Base-by-base conservation (phyloP, 2,888 invertebrate genomes). In the Opisthograptis luteolata region DNA sequence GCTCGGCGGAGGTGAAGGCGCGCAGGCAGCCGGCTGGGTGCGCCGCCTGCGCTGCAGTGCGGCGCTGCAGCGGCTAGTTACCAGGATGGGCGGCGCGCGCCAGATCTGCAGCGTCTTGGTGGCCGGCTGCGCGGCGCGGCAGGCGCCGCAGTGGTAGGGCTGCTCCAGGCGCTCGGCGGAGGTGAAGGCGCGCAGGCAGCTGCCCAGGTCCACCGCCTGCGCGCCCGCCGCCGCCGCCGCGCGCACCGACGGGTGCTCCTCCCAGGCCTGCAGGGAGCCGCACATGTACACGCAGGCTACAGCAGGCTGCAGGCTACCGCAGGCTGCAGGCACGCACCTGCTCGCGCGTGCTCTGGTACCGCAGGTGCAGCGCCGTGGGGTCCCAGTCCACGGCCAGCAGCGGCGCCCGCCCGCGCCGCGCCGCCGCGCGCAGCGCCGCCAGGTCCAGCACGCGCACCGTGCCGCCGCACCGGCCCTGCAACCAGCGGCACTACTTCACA, bases 21-120 rank as follows among this genome's bases (percentile, higher is more conserved):
- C 94, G 94, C 68, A 98, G 91, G 77, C 98, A 98, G 66, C 95
- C 93, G 76, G 94, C 94, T 61, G 98, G 89, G 83, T 96, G 95
- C 47, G 97, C 95, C 1, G 97, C 96, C 60, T n/a, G n/a, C n/a
- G n/a, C n/a, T n/a, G n/a, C n/a, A n/a, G n/a, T n/a, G n/a, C n/a
- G n/a, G n/a, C n/a, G n/a, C n/a, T 27, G 2, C 3, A 27, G 22
- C 14, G 28, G 9, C 2, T 5, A 15, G 17, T 13, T 37, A 97
- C 97, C 80, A 98, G 87, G 66, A 98, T 94, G 7, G 97, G 97
- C 47, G 98, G 98, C 63, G 97, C 85, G 63, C 95, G 92, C 97
- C 98, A 98, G 41, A 98, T 95, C 82, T 97, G 97, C 74, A 98
- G 91, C 78, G 96, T 97, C 86, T 98, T 98, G 60, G 95, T 95